Base-by-base conservation (phyloP, 2,113 vertebrate species). In the Pristiophorus japonicus region DNA sequence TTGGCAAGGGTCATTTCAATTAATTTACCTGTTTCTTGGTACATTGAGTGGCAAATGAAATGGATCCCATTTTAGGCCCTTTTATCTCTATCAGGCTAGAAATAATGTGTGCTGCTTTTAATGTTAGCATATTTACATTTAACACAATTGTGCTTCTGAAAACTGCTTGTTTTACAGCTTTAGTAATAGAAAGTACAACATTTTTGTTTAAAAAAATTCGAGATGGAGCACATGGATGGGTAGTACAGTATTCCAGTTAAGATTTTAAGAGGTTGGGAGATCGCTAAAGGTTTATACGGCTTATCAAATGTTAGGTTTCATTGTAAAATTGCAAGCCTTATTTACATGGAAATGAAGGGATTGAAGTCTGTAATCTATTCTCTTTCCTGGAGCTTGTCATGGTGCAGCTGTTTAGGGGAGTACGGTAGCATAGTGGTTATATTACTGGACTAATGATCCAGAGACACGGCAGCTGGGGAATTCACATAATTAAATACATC, bases 151-250 rank as follows among this genome's bases (percentile, higher is more conserved):
- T 22, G 22, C 12, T 24, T 38, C 20, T 90, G 47, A 90, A 90
- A 90, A 34, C 27, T 38, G 85, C 90, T 38, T 22, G 90, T 66
- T 93, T n/a, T 63, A 92, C 90, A 92, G 55, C 59, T 93, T 65
- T 65, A 42, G 8, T 34, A 93, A 65, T 38, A 20, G 62, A 42
- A 65, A 62, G 55, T 38, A 30, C 90, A 92, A 92, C 24, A 27
- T 0, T 45, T 45, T 24, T 34, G 8, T 34, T 42, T 66, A 42
- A 42, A 67, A 67, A 75, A 75, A 30, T 75, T 20, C n/a, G 3
- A 55, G 27, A 59, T 30, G 27, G 27, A 91, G 55, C 30, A n/a
- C 87, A 62, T 62, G 51, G 87, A n/a, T 90, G 87, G 51, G 12
- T 5, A 4, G 30, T 90, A 62, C 14, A 4, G 30, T 90, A 62